These are phyloP conservation scores for Vulpes ferrilata DNA, from an alignment of 2,113 vertebrate genomes.

Conservation along the genomic window DNA sequence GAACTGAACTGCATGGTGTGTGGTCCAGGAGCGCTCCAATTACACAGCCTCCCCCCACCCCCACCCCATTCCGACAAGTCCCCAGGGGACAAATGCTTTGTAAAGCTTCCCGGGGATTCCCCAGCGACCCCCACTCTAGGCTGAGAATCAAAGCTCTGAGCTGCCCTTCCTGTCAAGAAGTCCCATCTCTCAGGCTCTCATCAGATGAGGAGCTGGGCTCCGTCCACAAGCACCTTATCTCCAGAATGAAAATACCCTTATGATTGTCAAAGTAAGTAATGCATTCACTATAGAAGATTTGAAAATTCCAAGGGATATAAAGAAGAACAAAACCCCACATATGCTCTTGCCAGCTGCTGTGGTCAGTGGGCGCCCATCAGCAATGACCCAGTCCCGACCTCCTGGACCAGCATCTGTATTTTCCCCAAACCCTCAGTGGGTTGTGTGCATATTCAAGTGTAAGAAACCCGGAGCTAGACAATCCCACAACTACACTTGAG, in stretches of 20 bases:
- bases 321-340: not conserved
- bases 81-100: conserved; percentile 70
- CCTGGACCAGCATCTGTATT: not conserved
- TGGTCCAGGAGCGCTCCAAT: conserved; percentile 77
- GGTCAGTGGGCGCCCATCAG: not conserved
- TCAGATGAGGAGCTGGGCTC: not conserved
- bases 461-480: no score
- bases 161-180: not conserved
- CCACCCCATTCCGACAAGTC: conserved; percentile 52
- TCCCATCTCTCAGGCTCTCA: not conserved
- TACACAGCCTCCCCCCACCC: conserved; percentile 52
- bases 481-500: not conserved
- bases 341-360: accelerated
- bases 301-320: not conserved
- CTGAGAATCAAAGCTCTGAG: conserved; percentile 62
- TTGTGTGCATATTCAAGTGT: not conserved
- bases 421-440: not conserved
- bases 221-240: not conserved
- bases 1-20: conserved; percentile 60
- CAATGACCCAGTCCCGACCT: not conserved
- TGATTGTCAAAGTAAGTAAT: not conserved
- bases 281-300: not conserved
- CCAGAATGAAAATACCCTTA: not conserved
- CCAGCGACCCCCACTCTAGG: conserved; percentile 2
- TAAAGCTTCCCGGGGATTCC: conserved; percentile 71